Percentiles rank a stretch among this genome's conserved stretches.
Evolutionary conservation across 2,797 vertebrate genomes (phyloP).

Genomic region (Zenarchopterus dispar): DNA sequence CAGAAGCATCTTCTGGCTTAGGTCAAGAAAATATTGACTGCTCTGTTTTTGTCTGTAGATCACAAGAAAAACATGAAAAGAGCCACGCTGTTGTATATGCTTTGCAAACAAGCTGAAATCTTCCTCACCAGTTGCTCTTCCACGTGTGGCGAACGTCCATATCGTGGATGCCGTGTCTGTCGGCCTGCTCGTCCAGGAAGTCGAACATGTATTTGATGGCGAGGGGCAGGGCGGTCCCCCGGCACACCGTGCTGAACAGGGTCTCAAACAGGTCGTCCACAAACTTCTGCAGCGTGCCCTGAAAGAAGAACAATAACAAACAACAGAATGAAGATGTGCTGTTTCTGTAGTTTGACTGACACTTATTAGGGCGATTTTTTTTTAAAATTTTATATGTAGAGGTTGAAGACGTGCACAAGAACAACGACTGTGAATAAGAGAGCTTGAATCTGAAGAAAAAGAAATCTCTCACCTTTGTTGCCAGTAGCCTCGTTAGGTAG

Average conservation of each 20-base stretch:
- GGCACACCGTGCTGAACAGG: constrained; percentile 94
- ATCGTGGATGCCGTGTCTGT: constrained; percentile 92
- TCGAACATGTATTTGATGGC: constrained; percentile 99
- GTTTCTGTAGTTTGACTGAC: background rate
- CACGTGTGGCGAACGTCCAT: constrained; percentile 94
- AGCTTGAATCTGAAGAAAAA: background rate
- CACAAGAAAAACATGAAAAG: background rate
- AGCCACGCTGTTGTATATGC: no score
- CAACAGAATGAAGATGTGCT: background rate
- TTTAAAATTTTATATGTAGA: background rate
- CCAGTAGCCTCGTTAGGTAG: constrained; percentile 93
- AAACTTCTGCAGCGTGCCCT: constrained; percentile 98
- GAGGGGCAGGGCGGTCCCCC: constrained; percentile 92
- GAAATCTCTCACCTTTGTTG: constrained; percentile 90
- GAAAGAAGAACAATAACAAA: background rate
- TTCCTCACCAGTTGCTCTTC: constrained; percentile 95
- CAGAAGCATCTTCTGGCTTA: background rate
- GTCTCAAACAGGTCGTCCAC: constrained; percentile 97
- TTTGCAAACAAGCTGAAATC: background rate
- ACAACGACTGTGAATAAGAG: background rate
- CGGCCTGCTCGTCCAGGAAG: constrained; percentile 96
- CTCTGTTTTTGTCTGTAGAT: background rate
- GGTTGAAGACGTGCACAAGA: background rate
- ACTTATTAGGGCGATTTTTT: background rate
- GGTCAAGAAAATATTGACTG: background rate